Evolutionary conservation across 2,113 vertebrate genomes (phyloP).

Genomic region (Oriolus oriolus): DNA sequence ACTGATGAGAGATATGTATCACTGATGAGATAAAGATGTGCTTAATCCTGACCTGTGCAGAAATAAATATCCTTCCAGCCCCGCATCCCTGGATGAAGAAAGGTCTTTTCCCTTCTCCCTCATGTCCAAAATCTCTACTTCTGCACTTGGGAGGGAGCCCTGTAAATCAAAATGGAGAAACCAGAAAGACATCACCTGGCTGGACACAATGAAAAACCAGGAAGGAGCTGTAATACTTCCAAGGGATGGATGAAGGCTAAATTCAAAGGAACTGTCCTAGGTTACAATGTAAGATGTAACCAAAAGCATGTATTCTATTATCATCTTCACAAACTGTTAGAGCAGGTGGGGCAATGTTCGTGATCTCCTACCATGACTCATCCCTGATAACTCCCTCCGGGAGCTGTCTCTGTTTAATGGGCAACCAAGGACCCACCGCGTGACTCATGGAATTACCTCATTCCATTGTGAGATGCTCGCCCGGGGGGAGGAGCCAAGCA

Average conservation of each 20-base stretch:
- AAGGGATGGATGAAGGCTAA: neutral
- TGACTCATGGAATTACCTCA: no score
- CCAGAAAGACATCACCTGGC: neutral
- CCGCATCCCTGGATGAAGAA: fast-evolving
- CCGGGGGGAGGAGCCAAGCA: no score
- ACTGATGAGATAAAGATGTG: neutral
- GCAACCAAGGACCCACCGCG: no score
- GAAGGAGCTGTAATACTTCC: neutral
- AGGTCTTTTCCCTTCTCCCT: neutral
- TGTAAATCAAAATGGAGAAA: neutral
- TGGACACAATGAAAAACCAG: neutral
- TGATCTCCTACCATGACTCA: no score
- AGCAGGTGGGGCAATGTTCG: no score
- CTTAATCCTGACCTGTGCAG: neutral
- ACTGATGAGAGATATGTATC: neutral
- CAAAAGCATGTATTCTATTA: no score
- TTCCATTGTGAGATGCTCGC: no score
- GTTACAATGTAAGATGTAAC: no score
- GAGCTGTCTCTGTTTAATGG: no score
- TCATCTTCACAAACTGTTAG: no score
- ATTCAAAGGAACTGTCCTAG: no score
- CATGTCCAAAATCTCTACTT: neutral
- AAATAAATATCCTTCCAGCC: neutral
- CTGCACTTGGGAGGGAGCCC: neutral
- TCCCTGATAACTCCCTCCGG: no score